Percentiles rank a stretch among this genome's conserved stretches.
These are phyloP conservation scores for Drosophila peninsularis DNA, from an alignment of 2,888 invertebrate species.

Conservation along the genomic window DNA sequence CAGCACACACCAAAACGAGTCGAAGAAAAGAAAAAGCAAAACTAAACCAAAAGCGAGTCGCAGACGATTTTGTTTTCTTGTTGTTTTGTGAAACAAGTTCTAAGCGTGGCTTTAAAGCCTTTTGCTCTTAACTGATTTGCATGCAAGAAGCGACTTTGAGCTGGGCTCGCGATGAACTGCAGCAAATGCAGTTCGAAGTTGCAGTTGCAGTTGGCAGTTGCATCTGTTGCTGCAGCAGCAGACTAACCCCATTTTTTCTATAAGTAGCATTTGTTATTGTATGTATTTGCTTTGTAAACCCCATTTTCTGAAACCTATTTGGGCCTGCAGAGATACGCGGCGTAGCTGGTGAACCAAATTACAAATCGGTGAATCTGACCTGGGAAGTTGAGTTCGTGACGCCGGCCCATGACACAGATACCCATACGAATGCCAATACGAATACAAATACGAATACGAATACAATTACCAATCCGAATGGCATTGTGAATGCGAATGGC, in stretches of 20 bases:
- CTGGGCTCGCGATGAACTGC: conserved; percentile 46
- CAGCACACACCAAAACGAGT: conserved; percentile 5
- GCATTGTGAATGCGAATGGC: conserved; percentile 46
- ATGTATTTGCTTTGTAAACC: conserved; percentile 47
- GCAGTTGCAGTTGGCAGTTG: conserved; percentile 21
- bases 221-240: conserved; percentile 31
- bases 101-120: conserved; percentile 16
- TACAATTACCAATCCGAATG: conserved; percentile 20
- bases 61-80: conserved; percentile 30
- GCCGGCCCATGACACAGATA: conserved; percentile 66
- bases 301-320: conserved; percentile 46
- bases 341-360: conserved; percentile 84
- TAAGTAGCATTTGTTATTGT: conserved; percentile 16
- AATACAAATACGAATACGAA: conserved; percentile 13
- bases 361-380: conserved; percentile 85
- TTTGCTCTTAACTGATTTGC: conserved; percentile 69
- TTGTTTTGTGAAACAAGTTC: conserved; percentile 63
- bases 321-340: conserved; percentile 82
- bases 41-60: conserved; percentile 56
- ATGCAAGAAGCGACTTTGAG: conserved; percentile 61
- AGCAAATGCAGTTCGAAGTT: conserved; percentile 42
- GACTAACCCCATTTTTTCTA: conserved; percentile 53
- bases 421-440: conserved; percentile 31
- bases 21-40: conserved; percentile 56
- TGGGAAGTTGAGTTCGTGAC: conserved; percentile 84